Evolutionary conservation across 2,888 invertebrate genomes (phyloP).

Genomic region (Octonoba sinensis): DNA sequence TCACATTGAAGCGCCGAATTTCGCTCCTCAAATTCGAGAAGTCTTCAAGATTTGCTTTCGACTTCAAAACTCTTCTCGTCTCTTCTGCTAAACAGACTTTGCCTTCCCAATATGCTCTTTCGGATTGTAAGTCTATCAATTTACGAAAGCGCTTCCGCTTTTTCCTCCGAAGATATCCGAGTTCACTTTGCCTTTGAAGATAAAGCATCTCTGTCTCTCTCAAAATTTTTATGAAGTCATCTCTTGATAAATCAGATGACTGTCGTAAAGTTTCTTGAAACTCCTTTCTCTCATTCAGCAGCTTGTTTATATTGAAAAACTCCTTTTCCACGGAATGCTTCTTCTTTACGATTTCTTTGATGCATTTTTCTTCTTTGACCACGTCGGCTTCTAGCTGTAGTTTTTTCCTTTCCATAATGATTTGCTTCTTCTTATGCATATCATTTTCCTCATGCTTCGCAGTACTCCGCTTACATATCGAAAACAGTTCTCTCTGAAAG

Average conservation of each 20-base stretch:
- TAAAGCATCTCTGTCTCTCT: conserved; percentile 45
- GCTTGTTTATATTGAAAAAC: conserved; percentile 23
- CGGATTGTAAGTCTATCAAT: conserved; percentile 40
- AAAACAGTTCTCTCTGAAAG: conserved; percentile 38
- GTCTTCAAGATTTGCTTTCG: conserved; percentile 21
- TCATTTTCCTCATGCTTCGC: conserved; percentile 47
- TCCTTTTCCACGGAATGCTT: conserved; percentile 27
- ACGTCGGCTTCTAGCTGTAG: conserved; percentile 56
- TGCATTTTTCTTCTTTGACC: conserved; percentile 49
- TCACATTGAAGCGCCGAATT: conserved; percentile 52
- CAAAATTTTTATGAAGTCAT: conserved; percentile 38
- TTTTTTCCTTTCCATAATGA: conserved; percentile 44
- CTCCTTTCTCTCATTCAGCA: conserved; percentile 39
- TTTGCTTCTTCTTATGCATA: conserved; percentile 30
- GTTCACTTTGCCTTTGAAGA: conserved; percentile 42
- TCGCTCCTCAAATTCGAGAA: conserved; percentile 33
- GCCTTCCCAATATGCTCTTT: conserved; percentile 37
- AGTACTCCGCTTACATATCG: conserved; percentile 30
- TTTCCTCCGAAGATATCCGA: conserved; percentile 22
- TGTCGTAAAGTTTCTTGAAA: conserved; percentile 30
- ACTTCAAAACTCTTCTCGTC: conserved; percentile 43
- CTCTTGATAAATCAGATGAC: conserved; percentile 21
- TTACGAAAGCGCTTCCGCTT: conserved; percentile 42
- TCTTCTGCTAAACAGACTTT: conserved; percentile 52
- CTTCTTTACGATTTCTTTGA: conserved; percentile 36